Conservation (phyloP, 2,113 vertebrate species). For the Sphyrna mokarran region DNA sequence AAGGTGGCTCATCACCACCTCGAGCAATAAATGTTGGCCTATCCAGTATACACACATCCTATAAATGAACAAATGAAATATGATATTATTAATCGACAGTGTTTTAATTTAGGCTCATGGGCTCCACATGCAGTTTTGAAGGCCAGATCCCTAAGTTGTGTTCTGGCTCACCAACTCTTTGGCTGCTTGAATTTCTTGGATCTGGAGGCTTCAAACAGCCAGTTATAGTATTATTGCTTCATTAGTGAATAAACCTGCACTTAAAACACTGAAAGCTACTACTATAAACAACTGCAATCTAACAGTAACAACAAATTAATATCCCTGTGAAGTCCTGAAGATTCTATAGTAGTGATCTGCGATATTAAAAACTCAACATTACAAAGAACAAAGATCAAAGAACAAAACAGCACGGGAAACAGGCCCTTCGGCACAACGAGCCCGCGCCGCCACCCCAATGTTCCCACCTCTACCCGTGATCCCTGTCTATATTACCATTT, state of each 20-base stretch:
- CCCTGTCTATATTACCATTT: too few species aligned
- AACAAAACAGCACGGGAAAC: too few species aligned
- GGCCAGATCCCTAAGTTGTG: too few species aligned
- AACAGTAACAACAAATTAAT: not conserved
- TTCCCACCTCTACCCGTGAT: too few species aligned
- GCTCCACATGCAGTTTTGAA: not conserved
- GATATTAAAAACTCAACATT: not conserved
- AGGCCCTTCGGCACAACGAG: too few species aligned
- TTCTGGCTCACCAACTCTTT: not conserved
- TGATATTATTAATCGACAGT: not conserved
- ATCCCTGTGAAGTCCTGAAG: not conserved
- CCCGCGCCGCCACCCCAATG: too few species aligned
- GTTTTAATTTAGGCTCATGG: not conserved
- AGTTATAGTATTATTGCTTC: not conserved
- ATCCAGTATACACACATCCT: too few species aligned
- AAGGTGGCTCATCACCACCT: too few species aligned
- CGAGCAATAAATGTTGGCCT: too few species aligned
- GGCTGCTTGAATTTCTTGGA: not conserved
- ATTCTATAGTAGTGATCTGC: not conserved
- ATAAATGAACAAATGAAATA: not conserved
- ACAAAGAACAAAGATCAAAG: too few species aligned
- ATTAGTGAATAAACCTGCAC: not conserved
- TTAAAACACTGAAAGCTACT: not conserved
- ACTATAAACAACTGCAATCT: not conserved
- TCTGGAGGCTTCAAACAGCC: not conserved